Evolutionary conservation across 2,888 invertebrate genomes (phyloP).

Genomic region (Copidosoma aretas): DNA sequence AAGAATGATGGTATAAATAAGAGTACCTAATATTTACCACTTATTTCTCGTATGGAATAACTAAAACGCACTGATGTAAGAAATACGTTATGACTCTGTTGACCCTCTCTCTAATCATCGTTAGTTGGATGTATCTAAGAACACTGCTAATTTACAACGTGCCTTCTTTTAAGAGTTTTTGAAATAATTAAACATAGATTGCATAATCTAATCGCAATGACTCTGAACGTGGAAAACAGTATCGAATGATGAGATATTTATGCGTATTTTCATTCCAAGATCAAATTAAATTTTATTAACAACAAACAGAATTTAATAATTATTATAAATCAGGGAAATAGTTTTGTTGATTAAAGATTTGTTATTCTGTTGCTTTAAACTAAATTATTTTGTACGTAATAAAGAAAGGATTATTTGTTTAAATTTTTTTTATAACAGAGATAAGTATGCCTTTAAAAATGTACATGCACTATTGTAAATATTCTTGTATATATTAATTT

Average conservation of each 20-base stretch:
- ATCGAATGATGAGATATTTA: not conserved
- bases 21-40: not conserved
- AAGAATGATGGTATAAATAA: not conserved
- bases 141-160: not conserved
- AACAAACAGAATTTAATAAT: not conserved
- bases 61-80: not conserved
- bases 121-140: not conserved
- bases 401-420: constrained; percentile 39
- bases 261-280: constrained; percentile 12
- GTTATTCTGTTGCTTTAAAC: constrained; percentile 52
- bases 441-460: constrained; percentile 39
- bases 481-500: constrained; percentile 53
- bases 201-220: not conserved
- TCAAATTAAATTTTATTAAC: constrained; percentile 17
- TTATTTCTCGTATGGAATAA: not conserved
- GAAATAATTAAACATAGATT: not conserved
- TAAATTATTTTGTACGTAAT: constrained; percentile 55
- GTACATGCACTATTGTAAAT: constrained; percentile 55
- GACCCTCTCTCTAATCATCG: not conserved
- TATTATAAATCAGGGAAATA: constrained; percentile 21
- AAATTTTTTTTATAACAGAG: constrained; percentile 45
- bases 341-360: constrained; percentile 57
- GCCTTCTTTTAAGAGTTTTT: not conserved
- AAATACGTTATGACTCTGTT: not conserved
- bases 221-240: not conserved